Evolutionary conservation across 1,140 invertebrate species (phyloP).

Genomic region (Drosophila sp.): DNA sequence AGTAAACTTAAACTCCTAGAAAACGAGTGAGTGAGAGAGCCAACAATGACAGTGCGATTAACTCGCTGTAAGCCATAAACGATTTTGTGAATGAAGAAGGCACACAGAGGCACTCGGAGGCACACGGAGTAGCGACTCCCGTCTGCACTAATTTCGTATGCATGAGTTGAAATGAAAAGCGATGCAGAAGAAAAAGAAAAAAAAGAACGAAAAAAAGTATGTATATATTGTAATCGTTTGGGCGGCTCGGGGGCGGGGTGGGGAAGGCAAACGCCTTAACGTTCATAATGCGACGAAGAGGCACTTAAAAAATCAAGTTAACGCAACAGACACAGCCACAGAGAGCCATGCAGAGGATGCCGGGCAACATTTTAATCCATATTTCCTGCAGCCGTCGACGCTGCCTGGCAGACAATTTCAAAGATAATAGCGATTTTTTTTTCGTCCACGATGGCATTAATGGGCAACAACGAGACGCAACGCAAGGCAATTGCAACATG

Average conservation of each 20-base stretch:
- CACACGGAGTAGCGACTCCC: not conserved
- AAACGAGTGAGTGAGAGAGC: constrained; percentile 11
- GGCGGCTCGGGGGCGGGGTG: constrained; percentile 12
- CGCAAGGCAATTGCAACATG: constrained; percentile 59
- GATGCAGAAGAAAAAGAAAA: constrained; percentile 15
- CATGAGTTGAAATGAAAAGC: constrained; percentile 74
- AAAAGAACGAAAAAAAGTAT: constrained; percentile 32
- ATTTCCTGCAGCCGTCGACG: constrained; percentile 50
- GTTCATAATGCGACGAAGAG: constrained; percentile 65
- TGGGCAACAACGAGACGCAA: constrained; percentile 48
- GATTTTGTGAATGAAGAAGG: constrained; percentile 44
- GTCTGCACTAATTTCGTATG: constrained; percentile 74
- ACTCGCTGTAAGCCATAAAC: constrained; percentile 79
- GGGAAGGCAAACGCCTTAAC: constrained; percentile 45
- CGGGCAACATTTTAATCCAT: constrained; percentile 79
- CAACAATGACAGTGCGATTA: constrained; percentile 77
- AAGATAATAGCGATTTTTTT: constrained; percentile 73
- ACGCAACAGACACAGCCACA: constrained; percentile 43
- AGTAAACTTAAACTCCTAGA: constrained; percentile 55
- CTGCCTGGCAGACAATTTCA: constrained; percentile 76
- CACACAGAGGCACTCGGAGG: constrained; percentile 2
- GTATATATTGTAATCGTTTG: constrained; percentile 48
- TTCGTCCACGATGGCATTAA: constrained; percentile 48
- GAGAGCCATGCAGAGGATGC: constrained; percentile 36
- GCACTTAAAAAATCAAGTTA: constrained; percentile 80